These are phyloP conservation scores for Cheilosia pagana DNA, from an alignment of 2,888 invertebrate species.

Conservation along the genomic window DNA sequence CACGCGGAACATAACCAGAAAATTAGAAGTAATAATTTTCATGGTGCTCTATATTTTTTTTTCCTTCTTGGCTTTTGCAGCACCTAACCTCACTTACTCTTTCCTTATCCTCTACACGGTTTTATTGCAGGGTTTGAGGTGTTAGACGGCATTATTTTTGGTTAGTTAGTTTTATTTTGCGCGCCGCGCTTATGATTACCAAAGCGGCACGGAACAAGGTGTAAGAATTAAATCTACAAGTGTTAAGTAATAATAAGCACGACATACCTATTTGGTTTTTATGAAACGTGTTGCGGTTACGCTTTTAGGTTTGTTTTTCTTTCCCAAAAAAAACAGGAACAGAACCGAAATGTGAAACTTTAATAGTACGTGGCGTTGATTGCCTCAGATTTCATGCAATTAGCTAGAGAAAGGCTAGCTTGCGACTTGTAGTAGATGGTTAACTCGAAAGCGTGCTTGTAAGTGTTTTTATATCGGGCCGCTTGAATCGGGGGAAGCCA, in stretches of 20 bases:
- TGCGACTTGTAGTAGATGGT: neutral
- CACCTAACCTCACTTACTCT: neutral
- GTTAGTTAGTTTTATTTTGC: constrained; percentile 34
- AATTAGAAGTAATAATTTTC: constrained; percentile 66
- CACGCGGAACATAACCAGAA: constrained; percentile 71
- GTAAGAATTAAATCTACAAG: constrained; percentile 74
- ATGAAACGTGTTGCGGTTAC: constrained; percentile 43
- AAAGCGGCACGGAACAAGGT: constrained; percentile 70
- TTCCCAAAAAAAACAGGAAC: neutral
- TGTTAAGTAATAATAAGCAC: constrained; percentile 73
- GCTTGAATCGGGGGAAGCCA: neutral
- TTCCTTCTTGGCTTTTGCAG: constrained; percentile 12
- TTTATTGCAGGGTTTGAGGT: neutral
- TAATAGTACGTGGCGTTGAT: neutral
- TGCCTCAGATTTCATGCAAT: neutral
- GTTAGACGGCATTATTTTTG: constrained; percentile 34
- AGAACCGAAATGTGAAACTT: neutral
- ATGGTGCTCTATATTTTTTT: neutral
- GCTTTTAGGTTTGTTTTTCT: constrained; percentile 31
- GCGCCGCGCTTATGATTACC: constrained; percentile 38
- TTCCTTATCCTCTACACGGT: neutral
- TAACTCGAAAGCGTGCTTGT: neutral
- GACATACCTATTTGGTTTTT: constrained; percentile 49
- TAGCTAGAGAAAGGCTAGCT: neutral
- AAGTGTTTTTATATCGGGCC: constrained; percentile 2